Percentiles rank a stretch among this genome's conserved stretches.
phyloP scores from a whole-genome alignment of 2,888 invertebrate genomes.

The Platerodrilus igneus region DNA sequence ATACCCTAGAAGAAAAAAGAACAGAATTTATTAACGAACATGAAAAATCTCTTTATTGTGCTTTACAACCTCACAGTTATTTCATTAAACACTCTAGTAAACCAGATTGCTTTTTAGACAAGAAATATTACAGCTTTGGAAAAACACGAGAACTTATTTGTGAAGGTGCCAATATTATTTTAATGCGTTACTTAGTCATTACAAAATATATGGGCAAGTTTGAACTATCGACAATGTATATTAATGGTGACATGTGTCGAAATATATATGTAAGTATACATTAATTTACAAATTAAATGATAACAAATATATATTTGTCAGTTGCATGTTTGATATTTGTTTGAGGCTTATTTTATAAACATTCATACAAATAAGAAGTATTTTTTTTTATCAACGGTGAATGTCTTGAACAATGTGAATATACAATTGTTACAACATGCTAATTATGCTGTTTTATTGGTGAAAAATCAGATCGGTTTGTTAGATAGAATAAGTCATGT shows the following conservation, averaged over 20 bases:
- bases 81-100: slow-evolving; percentile 52
- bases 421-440: too few species aligned
- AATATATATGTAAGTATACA: slow-evolving; percentile 56
- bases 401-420: too few species aligned
- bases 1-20: slow-evolving; percentile 63
- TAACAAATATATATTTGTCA: too few species aligned
- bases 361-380: too few species aligned
- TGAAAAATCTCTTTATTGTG: slow-evolving; percentile 54
- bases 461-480: too few species aligned
- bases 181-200: slow-evolving; percentile 58
- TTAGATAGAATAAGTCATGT: too few species aligned
- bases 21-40: slow-evolving; percentile 43
- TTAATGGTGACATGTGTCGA: slow-evolving; percentile 56
- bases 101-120: slow-evolving; percentile 47
- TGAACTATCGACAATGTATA: slow-evolving; percentile 54
- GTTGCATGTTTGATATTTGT: neutral
- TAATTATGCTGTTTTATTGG: too few species aligned
- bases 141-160: slow-evolving; percentile 53
- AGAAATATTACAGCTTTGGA: slow-evolving; percentile 52
- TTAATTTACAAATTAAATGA: slow-evolving; percentile 7
- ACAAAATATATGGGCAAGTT: slow-evolving; percentile 53
- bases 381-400: too few species aligned
- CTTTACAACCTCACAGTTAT: slow-evolving; percentile 54
- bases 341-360: neutral
- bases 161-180: slow-evolving; percentile 60